A percentile compares a stretch with the other conserved stretches of the same genome.
Evolutionary conservation across 2,797 vertebrate species (phyloP).

Genomic region (Pyrocephalus nanus): DNA sequence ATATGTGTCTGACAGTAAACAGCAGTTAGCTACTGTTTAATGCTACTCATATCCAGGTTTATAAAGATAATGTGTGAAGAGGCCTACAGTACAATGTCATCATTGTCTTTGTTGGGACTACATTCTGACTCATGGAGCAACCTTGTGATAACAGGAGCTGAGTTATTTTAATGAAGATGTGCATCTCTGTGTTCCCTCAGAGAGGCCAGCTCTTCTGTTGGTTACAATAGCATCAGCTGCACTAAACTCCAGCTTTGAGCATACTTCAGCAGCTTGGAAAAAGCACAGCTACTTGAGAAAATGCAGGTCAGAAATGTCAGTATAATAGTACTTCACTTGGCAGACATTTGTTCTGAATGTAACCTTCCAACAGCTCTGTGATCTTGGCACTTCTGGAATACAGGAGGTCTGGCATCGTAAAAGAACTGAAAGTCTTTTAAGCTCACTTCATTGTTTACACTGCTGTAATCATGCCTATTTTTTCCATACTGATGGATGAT

Average conservation of each 20-base stretch:
- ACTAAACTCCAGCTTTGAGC: not conserved
- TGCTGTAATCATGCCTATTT: not conserved
- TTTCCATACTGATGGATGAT: not conserved
- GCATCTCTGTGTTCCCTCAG: not conserved
- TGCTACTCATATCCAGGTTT: not conserved
- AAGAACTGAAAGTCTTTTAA: not conserved
- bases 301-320: not conserved
- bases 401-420: not conserved
- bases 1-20: not conserved
- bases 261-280: not conserved
- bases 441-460: not conserved
- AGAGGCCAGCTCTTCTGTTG: not conserved
- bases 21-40: not conserved
- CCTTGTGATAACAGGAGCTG: not conserved
- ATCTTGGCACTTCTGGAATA: not conserved
- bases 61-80: not conserved
- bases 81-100: not conserved
- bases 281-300: not conserved
- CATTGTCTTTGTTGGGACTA: not conserved
- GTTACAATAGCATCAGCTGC: not conserved
- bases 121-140: not conserved
- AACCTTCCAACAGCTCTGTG: not conserved
- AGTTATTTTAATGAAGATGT: slow-evolving; percentile 13
- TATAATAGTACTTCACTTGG: not conserved
- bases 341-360: not conserved